Base-by-base conservation (phyloP, 2,113 vertebrate genomes). In the Pedionomus torquatus region DNA sequence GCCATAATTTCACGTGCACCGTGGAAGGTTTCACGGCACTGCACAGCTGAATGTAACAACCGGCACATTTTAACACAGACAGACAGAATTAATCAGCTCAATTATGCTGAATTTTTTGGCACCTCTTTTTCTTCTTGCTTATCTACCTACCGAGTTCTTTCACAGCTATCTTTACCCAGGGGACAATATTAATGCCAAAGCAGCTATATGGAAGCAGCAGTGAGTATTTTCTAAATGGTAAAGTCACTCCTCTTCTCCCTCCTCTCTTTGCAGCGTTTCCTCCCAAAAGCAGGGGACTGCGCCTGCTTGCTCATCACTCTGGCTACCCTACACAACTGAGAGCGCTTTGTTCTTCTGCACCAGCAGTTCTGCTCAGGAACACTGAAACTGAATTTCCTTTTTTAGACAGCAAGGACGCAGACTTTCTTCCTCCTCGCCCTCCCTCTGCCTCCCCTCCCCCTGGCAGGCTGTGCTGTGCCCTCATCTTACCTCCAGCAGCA, bases 321-420 rank as follows among this genome's bases (percentile, higher is more conserved):
- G 80, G 74, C 83, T 89, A 77, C 79, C 74, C 91, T 85, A 93
- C 93, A 92, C 87, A 95, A 90, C 76, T n/a, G 66, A 96, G 93
- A 95, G 87, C 82, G 91, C 89, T 95, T 93, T 97, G 87, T 88
- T 96, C 77, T 93, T 97, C 92, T 96, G 94, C 93, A 94, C 90
- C 72, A 93, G 83, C 93, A 87, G 88, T 52, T 95, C 83, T 95
- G 87, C 81, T 96, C 76, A 58, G 64, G 83, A 91, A 89, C 83
- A 91, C 83, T 87, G 89, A 87, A 72, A 90, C 91, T 58, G 83
- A 95, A 96, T 95, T 96, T 95, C 95, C 93, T 96, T 97, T 97
- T 96, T 94, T 93, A 97, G 97, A 91, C 93, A 96, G 93, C 95
- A 94, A 96, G 83, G 93, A 94, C 48, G 12, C 51, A 87, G 63